These are phyloP conservation scores for Brachystomella parvula DNA, from an alignment of 1,140 invertebrate genomes.

Conservation along the genomic window DNA sequence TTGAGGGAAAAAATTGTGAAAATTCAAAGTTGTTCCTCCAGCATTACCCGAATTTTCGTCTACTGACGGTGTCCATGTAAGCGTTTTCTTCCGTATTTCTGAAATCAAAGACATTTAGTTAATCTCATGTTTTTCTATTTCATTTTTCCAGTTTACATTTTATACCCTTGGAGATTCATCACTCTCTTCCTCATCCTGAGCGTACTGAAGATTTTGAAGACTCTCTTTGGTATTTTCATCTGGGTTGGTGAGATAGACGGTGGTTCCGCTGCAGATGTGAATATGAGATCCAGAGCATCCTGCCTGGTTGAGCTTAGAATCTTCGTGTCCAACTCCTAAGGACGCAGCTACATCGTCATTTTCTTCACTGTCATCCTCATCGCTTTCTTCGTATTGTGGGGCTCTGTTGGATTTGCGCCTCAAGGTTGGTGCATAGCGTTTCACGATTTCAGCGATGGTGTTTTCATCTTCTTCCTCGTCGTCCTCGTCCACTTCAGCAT, in stretches of 20 bases:
- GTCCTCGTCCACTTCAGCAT: not conserved
- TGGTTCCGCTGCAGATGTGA: constrained; percentile 13
- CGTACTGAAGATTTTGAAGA: not conserved
- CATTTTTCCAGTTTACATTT: too few relatives aligned
- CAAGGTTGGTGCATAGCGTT: constrained; percentile 1
- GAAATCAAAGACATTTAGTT: not conserved
- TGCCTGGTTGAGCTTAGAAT: not conserved
- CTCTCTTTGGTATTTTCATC: not conserved
- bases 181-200: too few relatives aligned
- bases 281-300: constrained; percentile 13
- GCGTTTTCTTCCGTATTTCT: constrained; percentile 1
- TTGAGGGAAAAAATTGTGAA: too few relatives aligned
- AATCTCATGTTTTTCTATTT: too few relatives aligned
- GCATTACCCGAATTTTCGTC: too few relatives aligned
- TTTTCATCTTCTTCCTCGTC: constrained; percentile 6
- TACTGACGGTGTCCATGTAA: not conserved
- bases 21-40: too few relatives aligned
- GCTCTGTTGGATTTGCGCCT: not conserved
- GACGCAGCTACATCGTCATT: not conserved
- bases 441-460: not conserved
- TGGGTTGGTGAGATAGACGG: constrained; percentile 8
- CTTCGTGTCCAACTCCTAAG: not conserved
- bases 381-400: not conserved
- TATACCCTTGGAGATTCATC: too few relatives aligned
- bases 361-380: not conserved